Evolutionary conservation across 2,888 invertebrate species (phyloP).

Genomic region (Leptarthrus brevirostris): DNA sequence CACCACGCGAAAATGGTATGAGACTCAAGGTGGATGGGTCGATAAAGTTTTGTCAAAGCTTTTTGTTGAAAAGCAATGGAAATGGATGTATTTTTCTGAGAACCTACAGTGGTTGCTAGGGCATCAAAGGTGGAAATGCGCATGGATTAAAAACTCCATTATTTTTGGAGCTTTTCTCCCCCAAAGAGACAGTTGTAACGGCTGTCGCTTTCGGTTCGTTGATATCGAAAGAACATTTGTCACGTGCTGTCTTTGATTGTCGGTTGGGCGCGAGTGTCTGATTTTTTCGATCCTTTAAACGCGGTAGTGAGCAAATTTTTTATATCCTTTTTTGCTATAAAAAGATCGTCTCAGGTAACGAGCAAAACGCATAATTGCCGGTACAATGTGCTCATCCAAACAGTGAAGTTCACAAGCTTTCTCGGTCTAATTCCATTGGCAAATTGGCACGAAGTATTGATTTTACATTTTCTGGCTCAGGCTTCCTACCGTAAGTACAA

Average conservation of each 20-base stretch:
- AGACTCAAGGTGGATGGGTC: conserved; percentile 2
- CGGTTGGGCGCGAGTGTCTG: conserved; percentile 34
- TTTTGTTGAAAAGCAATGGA: not conserved
- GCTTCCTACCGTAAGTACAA: conserved; percentile 22
- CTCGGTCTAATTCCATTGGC: conserved; percentile 20
- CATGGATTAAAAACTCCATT: conserved; percentile 1
- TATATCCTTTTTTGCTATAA: not conserved
- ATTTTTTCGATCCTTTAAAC: conserved; percentile 12
- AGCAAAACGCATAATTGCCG: not conserved
- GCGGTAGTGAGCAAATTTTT: conserved; percentile 20
- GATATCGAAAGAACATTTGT: conserved; percentile 36
- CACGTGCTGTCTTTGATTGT: conserved; percentile 37
- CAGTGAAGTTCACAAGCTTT: conserved; percentile 34
- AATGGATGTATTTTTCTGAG: not conserved
- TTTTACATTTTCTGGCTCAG: conserved; percentile 37
- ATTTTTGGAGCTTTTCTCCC: conserved; percentile 16
- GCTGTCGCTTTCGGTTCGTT: conserved; percentile 43
- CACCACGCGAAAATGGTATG: not conserved
- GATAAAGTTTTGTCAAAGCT: conserved; percentile 34
- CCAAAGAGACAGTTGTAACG: conserved; percentile 22
- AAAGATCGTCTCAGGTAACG: not conserved
- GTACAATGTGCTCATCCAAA: not conserved
- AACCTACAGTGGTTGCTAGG: conserved; percentile 5
- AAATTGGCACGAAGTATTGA: conserved; percentile 37
- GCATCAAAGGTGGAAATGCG: conserved; percentile 8